Percentiles rank a stretch among this genome's conserved stretches.
Evolutionary conservation across 2,113 vertebrate species (phyloP).

Genomic region (Scartelaos histophorus): DNA sequence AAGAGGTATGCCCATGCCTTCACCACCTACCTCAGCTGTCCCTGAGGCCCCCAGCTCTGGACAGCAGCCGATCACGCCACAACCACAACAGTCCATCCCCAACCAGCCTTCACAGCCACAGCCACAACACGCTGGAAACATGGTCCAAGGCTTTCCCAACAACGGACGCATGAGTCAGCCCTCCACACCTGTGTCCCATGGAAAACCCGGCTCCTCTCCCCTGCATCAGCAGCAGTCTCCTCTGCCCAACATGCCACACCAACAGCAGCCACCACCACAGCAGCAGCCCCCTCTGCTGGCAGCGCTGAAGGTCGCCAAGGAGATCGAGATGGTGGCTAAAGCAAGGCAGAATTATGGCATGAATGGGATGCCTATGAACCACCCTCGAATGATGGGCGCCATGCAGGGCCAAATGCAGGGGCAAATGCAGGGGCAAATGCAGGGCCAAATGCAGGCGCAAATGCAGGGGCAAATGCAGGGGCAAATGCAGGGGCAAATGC

Average conservation of each 20-base stretch:
- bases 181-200: conserved; percentile 83
- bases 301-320: conserved; percentile 87
- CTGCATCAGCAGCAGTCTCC: conserved; percentile 85
- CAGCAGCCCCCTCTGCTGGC: conserved; percentile 76
- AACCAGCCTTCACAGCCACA: conserved; percentile 76
- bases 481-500: conserved; percentile 83
- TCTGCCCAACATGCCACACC: conserved; percentile 79
- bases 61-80: conserved; percentile 88
- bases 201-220: conserved; percentile 85
- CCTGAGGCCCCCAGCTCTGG: conserved; percentile 88
- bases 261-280: conserved; percentile 45
- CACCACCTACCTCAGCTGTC: conserved; percentile 92
- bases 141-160: conserved; percentile 84
- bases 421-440: conserved; percentile 74
- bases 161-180: conserved; percentile 88
- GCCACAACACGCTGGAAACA: conserved; percentile 80
- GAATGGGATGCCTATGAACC: conserved; percentile 87
- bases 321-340: conserved; percentile 90
- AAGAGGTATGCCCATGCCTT: conserved; percentile 90
- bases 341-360: conserved; percentile 76
- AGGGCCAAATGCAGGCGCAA: conserved; percentile 81
- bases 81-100: conserved; percentile 82
- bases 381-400: conserved; percentile 82
- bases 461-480: conserved; percentile 76
- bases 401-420: conserved; percentile 85